Evolutionary conservation across 1,140 invertebrate genomes (phyloP).

Genomic region (Zaprionus africanus): DNA sequence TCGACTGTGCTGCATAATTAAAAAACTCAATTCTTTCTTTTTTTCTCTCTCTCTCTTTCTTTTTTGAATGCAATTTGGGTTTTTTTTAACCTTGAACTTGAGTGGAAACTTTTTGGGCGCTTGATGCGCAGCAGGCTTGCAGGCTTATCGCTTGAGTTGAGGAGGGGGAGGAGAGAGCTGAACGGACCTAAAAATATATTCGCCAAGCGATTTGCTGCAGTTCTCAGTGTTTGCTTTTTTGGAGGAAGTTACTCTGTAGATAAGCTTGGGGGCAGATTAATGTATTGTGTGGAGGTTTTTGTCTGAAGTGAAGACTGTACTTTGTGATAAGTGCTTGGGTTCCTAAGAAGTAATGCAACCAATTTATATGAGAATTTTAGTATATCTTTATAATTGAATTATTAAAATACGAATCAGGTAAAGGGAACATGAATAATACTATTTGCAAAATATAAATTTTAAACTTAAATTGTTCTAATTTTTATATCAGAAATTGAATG

Average conservation of each 20-base stretch:
- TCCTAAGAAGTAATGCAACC: background rate
- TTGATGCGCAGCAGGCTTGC: constrained; percentile 6
- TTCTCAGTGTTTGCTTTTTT: background rate
- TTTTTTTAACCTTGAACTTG: constrained; percentile 74
- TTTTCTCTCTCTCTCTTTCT: background rate
- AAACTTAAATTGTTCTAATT: too few relatives aligned
- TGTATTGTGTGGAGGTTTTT: background rate
- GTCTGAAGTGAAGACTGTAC: background rate
- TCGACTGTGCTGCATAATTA: constrained; percentile 31
- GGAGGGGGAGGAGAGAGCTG: background rate
- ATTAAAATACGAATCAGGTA: too few relatives aligned
- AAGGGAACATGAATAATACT: too few relatives aligned
- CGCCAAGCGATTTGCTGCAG: background rate
- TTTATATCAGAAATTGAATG: too few relatives aligned
- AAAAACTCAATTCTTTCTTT: constrained; percentile 25
- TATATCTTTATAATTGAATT: too few relatives aligned
- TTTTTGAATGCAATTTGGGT: constrained; percentile 34
- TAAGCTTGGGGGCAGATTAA: background rate
- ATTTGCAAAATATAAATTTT: too few relatives aligned
- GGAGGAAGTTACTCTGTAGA: background rate
- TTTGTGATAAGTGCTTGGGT: background rate
- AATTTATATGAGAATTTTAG: too few relatives aligned
- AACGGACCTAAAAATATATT: background rate
- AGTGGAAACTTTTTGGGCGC: constrained; percentile 10
- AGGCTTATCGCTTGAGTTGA: background rate